Conservation (phyloP, 1,140 invertebrate genomes). For the Drosophila malerkotliana region DNA sequence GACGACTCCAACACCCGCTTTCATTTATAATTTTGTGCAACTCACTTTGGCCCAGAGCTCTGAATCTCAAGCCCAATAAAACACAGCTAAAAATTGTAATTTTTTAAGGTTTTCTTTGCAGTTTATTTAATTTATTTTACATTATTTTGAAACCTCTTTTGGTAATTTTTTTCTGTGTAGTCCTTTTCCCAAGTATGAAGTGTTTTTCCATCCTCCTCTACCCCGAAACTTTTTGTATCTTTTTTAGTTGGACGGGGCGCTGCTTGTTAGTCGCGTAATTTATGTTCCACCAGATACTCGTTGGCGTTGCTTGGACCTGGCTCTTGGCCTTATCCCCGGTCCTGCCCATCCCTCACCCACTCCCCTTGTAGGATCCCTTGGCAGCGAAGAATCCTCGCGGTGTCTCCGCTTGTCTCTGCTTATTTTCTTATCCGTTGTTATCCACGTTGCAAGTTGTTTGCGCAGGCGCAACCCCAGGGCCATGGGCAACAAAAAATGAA, state of each 20-base stretch:
- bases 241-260: conserved; percentile 75
- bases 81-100: conserved; percentile 1
- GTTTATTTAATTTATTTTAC: neutral
- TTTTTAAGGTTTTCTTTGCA: neutral
- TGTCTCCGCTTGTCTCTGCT: conserved; percentile 67
- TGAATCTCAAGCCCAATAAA: conserved; percentile 9
- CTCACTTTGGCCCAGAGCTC: conserved; percentile 62
- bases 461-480: conserved; percentile 80
- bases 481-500: conserved; percentile 32
- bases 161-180: conserved; percentile 24
- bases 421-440: conserved; percentile 81
- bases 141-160: neutral
- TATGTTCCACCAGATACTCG: conserved; percentile 83
- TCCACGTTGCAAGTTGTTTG: conserved; percentile 79
- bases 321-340: conserved; percentile 10
- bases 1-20: conserved; percentile 71
- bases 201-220: conserved; percentile 37
- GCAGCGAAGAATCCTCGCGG: conserved; percentile 13
- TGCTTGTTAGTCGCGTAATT: conserved; percentile 84
- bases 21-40: conserved; percentile 78
- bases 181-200: conserved; percentile 59
- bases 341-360: conserved; percentile 2
- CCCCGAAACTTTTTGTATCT: conserved; percentile 50
- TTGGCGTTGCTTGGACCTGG: conserved; percentile 73
- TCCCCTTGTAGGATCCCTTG: conserved; percentile 5